These are phyloP conservation scores for Hapalemur alaotrensis DNA, from an alignment of 2,797 vertebrate species.

Conservation along the genomic window DNA sequence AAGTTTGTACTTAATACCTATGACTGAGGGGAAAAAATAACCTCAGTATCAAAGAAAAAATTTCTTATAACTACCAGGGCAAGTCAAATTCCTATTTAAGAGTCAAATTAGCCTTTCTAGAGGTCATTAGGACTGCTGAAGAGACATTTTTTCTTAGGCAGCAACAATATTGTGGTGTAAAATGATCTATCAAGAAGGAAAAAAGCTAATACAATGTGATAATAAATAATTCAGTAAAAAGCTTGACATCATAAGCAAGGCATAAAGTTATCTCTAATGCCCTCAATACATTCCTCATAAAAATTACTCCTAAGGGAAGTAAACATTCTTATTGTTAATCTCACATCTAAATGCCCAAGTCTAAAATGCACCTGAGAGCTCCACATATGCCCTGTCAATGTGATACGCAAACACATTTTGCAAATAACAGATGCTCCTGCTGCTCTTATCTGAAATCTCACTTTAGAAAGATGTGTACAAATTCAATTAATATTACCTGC, in stretches of 20 bases:
- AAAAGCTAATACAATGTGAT: conserved; percentile 73
- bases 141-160: conserved; percentile 11
- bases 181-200: conserved; percentile 76
- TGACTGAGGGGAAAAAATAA: not conserved
- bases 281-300: not conserved
- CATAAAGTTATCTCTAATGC: conserved; percentile 58
- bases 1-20: conserved; percentile 22
- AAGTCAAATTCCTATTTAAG: conserved; percentile 60
- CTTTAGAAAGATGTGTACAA: conserved; percentile 19
- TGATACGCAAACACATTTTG: not conserved
- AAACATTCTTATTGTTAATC: not conserved
- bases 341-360: not conserved
- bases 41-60: conserved; percentile 43
- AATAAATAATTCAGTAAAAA: conserved; percentile 82
- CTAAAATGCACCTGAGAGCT: not conserved
- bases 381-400: not conserved
- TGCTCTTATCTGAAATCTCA: not conserved
- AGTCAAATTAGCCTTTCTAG: conserved; percentile 69
- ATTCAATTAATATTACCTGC: not conserved
- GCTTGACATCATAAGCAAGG: conserved; percentile 40
- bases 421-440: conserved; percentile 23
- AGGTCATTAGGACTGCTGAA: conserved; percentile 74
- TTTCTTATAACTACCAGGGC: conserved; percentile 3
- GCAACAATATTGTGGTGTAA: conserved; percentile 75
- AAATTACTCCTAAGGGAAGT: conserved; percentile 56